phyloP scores from a whole-genome alignment of 2,888 invertebrate species.

The Schizaphis graminum region DNA sequence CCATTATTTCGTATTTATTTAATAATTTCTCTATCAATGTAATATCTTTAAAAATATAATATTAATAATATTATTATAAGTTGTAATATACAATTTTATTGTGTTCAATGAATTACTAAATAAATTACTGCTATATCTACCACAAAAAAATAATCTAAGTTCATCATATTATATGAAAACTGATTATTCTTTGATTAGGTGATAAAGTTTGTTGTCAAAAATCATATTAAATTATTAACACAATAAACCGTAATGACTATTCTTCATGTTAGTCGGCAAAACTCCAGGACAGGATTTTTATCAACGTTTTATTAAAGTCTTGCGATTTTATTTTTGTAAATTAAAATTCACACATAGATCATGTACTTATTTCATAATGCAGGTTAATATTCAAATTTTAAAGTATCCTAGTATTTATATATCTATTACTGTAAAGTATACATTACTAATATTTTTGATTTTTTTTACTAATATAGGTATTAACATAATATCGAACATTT shows the following conservation, averaged over 20 bases:
- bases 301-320: no score
- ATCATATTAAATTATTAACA: no score
- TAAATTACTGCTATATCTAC: not conserved
- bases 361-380: no score
- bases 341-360: not conserved
- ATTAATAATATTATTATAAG: not conserved
- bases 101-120: not conserved
- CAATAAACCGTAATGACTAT: not conserved
- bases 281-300: not conserved
- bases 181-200: not conserved
- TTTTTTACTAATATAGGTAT: not conserved
- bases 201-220: not conserved
- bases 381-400: no score
- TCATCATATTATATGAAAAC: not conserved
- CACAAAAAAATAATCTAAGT: not conserved
- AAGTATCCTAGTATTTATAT: no score
- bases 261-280: not conserved
- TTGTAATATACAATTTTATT: not conserved
- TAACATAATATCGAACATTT: not conserved
- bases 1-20: conserved; percentile 45
- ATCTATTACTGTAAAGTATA: no score
- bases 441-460: not conserved
- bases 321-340: not conserved
- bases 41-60: not conserved
- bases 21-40: not conserved